phyloP scores from a whole-genome alignment of 1,140 invertebrate genomes.

The Temnothorax nylanderi region DNA sequence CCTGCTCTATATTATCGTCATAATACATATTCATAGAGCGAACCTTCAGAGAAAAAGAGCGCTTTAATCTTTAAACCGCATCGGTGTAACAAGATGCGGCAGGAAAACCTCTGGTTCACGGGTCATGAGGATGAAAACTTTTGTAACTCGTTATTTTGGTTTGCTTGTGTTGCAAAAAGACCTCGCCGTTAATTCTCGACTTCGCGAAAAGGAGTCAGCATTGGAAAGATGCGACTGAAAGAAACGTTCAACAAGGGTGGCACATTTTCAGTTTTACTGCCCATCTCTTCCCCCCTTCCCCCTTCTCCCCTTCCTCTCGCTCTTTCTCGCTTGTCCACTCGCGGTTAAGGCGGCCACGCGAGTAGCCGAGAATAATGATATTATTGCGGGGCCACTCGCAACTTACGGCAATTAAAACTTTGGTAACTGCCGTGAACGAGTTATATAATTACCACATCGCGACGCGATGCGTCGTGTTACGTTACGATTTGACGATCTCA shows the following conservation, averaged over 20 bases:
- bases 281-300: not conserved
- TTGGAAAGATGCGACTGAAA: not conserved
- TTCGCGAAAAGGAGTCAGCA: conserved; percentile 1
- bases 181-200: not conserved
- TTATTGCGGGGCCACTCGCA: conserved; percentile 79
- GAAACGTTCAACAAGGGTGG: not conserved
- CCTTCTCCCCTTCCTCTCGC: not conserved
- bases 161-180: not conserved
- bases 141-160: conserved; percentile 48
- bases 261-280: not conserved
- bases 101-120: not conserved
- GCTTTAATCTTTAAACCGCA: conserved; percentile 24
- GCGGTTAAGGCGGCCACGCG: conserved; percentile 56
- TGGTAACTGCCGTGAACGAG: conserved; percentile 81
- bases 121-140: conserved; percentile 7
- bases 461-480: conserved; percentile 57
- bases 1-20: conserved; percentile 69
- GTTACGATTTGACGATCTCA: not conserved
- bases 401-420: conserved; percentile 83
- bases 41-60: conserved; percentile 11
- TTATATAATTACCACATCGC: conserved; percentile 80
- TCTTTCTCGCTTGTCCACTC: conserved; percentile 1
- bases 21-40: conserved; percentile 66
- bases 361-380: conserved; percentile 80
- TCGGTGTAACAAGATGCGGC: not conserved